Percentiles rank a stretch among this genome's conserved stretches.
phyloP scores from a whole-genome alignment of 1,140 invertebrate genomes.

The Heliconius melpomene region DNA sequence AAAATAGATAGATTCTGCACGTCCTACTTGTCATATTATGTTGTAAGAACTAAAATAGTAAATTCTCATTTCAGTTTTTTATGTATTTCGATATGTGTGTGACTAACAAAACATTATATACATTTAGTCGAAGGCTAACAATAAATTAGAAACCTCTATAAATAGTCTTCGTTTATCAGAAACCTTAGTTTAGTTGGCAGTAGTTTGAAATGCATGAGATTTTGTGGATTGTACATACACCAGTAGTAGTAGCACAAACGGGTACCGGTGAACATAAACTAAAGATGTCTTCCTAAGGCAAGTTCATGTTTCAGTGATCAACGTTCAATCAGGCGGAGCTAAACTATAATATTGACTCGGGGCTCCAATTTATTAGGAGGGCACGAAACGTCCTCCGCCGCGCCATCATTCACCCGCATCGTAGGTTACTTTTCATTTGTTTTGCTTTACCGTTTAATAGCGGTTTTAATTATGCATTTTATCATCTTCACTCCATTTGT shows the following conservation, averaged over 20 bases:
- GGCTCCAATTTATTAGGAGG: conserved; percentile 67
- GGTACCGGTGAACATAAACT: conserved; percentile 58
- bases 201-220: conserved; percentile 20
- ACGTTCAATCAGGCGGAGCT: conserved; percentile 73
- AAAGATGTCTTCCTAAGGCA: conserved; percentile 58
- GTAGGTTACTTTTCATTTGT: conserved; percentile 76
- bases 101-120: conserved; percentile 21
- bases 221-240: conserved; percentile 23
- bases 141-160: not conserved
- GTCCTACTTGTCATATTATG: not conserved
- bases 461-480: conserved; percentile 32
- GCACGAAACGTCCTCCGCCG: conserved; percentile 68
- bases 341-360: conserved; percentile 66
- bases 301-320: conserved; percentile 78
- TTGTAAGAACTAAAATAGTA: not conserved
- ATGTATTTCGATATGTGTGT: not conserved
- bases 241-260: conserved; percentile 44
- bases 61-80: not conserved
- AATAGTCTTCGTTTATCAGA: not conserved
- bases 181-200: not conserved
- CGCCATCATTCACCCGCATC: conserved; percentile 69
- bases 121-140: not conserved
- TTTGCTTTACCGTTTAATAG: conserved; percentile 48
- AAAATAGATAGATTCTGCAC: not conserved
- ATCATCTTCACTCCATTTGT: conserved; percentile 33